Base-by-base conservation (phyloP, 2,797 vertebrate species). In the Tolypeutes matacus region DNA sequence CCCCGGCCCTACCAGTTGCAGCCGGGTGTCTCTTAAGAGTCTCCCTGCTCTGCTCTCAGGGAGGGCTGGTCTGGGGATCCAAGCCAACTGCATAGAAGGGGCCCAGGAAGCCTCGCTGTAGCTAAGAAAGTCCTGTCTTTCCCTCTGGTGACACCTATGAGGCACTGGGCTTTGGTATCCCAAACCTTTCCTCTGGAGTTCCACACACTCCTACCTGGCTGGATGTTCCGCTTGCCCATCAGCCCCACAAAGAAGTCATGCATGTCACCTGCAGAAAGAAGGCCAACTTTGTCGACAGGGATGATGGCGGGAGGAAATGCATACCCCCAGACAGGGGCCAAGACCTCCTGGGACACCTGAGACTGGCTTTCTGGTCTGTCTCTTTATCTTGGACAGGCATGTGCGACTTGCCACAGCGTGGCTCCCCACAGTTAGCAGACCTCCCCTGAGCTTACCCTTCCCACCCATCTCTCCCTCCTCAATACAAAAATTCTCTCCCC, bases 211-310 rank as follows among this genome's bases (percentile, higher is more conserved):
- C 39, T 93, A 99, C 98, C 98, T 84, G 98, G 53, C 84, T 99
- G 99, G 73, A 97, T 98, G 95, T 98, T 99, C 97, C 99, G 99
- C 97, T 99, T 99, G 93, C 99, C 99, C 99, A 99, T 99, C 20
- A 99, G 99, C 92, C 99, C 99, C 97, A 99, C 99, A 97, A 99
- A 99, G 96, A 99, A 99, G 95, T 99, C 99, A 89, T 99, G 98
- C 99, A 99, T 99, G 95, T 99, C 99, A 91, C 99, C 99, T 99
- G 96, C 49, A 96, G 97, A 89, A 82, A 95, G 81, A 96, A 58
- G 82, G 56, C 91, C 42, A 18, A 18, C 58, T 65, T 14, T 20
- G 60, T 89, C 87, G 89, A 42, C 39, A 20, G 42, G n/a, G 36
- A 64, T 7, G 3, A 17, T 8, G 64, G 29, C 14, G 18, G 14